Conservation (phyloP, 2,888 invertebrate genomes). For the Lepidonotus clava region DNA sequence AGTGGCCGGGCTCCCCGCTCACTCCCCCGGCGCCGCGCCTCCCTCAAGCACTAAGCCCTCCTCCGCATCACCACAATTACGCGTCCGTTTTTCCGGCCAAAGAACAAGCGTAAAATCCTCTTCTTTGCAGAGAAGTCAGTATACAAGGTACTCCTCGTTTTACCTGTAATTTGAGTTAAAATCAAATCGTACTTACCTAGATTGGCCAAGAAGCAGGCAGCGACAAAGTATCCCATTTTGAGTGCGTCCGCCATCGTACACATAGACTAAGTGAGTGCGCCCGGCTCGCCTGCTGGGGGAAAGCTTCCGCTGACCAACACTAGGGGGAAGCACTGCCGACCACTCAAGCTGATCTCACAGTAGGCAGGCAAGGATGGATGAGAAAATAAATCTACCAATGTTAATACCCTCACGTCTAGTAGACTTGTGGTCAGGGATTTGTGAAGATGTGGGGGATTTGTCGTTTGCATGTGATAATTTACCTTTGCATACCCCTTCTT, state of each 20-base stretch:
- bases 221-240: slow-evolving; percentile 8
- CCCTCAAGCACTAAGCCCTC: neutral
- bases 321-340: neutral
- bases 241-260: slow-evolving; percentile 23
- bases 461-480: too few species aligned
- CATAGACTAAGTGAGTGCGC: neutral
- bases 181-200: slow-evolving; percentile 6
- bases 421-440: too few species aligned
- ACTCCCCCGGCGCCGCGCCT: neutral
- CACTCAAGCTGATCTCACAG: too few species aligned
- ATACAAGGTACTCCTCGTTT: neutral
- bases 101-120: neutral
- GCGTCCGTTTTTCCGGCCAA: too few species aligned
- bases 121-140: neutral
- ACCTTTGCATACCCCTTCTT: too few species aligned
- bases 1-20: neutral
- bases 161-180: neutral
- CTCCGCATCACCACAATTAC: too few species aligned
- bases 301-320: neutral
- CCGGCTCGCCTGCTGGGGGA: neutral
- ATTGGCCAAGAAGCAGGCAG: neutral
- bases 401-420: too few species aligned
- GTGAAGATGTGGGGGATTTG: too few species aligned
- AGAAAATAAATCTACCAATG: too few species aligned
- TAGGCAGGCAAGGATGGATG: too few species aligned